These are phyloP conservation scores for Bugula neritina DNA, from an alignment of 2,888 invertebrate genomes.

Conservation along the genomic window DNA sequence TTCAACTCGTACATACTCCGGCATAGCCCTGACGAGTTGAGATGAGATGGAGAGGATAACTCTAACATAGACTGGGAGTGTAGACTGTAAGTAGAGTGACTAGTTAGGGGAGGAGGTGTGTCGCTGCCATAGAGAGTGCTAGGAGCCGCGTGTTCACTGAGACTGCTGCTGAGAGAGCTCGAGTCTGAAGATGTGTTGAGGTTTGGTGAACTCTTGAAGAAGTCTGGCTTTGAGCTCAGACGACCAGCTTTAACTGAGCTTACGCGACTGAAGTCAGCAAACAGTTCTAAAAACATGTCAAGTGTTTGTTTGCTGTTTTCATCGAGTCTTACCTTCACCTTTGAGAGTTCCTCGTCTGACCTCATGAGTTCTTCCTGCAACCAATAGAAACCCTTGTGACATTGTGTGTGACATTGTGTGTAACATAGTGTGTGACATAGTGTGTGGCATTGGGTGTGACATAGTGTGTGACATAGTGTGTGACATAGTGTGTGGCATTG, in stretches of 20 bases:
- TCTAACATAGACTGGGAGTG: background rate
- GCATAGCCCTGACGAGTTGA: background rate
- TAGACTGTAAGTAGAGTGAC: background rate
- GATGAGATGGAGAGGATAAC: background rate
- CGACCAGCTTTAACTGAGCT: background rate
- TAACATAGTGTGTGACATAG: too few relatives aligned
- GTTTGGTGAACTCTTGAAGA: background rate
- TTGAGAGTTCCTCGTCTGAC: background rate
- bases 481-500: too few relatives aligned
- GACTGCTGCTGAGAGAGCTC: background rate
- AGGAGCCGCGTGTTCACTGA: background rate
- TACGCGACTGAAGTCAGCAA: slow-evolving; percentile 17
- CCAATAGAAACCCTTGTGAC: too few relatives aligned
- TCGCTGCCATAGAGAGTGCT: background rate
- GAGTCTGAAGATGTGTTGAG: background rate
- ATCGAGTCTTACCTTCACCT: background rate
- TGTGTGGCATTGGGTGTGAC: too few relatives aligned
- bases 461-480: too few relatives aligned
- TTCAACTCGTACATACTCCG: background rate
- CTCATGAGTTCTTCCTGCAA: background rate
- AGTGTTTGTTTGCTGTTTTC: background rate
- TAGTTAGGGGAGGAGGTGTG: background rate
- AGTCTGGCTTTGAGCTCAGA: background rate
- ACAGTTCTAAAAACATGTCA: slow-evolving; percentile 16
- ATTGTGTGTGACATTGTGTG: too few relatives aligned